phyloP scores from a whole-genome alignment of 1,140 invertebrate species.

The Philopotamus ludificatus region DNA sequence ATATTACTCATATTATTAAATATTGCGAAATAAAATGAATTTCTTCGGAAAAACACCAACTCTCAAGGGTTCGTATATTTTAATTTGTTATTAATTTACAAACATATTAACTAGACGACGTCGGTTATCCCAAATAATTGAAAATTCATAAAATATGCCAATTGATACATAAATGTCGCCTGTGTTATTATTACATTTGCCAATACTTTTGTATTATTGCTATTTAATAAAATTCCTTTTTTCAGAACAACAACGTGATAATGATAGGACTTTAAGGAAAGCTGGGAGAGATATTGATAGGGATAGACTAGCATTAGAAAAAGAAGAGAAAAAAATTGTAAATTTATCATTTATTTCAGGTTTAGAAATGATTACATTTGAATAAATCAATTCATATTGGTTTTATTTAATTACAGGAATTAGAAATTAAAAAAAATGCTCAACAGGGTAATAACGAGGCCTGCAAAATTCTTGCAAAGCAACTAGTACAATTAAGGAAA shows the following conservation, averaged over 20 bases:
- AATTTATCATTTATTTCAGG: slow-evolving; percentile 40
- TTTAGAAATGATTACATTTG: too few relatives aligned
- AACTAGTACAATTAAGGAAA: slow-evolving; percentile 82
- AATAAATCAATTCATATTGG: slow-evolving; percentile 20
- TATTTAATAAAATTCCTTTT: slow-evolving; percentile 40
- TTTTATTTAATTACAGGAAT: slow-evolving; percentile 60
- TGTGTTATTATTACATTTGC: too few relatives aligned
- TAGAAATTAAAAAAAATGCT: slow-evolving; percentile 87
- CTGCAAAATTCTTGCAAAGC: slow-evolving; percentile 81
- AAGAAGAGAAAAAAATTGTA: slow-evolving; percentile 88
- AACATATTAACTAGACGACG: too few relatives aligned
- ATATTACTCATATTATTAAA: too few relatives aligned
- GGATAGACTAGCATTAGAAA: slow-evolving; percentile 75
- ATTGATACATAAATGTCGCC: too few relatives aligned
- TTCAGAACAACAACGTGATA: slow-evolving; percentile 79
- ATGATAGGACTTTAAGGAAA: slow-evolving; percentile 76
- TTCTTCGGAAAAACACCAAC: too few relatives aligned
- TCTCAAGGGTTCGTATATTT: too few relatives aligned
- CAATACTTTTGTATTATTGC: too few relatives aligned
- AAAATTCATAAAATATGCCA: too few relatives aligned
- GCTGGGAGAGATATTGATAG: slow-evolving; percentile 81
- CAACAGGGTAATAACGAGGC: slow-evolving; percentile 84
- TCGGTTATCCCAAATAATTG: too few relatives aligned
- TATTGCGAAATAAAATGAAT: too few relatives aligned
- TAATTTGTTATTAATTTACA: too few relatives aligned